Evolutionary conservation across 1,140 invertebrate species (phyloP).

Genomic region (Leptopilina boulardi): DNA sequence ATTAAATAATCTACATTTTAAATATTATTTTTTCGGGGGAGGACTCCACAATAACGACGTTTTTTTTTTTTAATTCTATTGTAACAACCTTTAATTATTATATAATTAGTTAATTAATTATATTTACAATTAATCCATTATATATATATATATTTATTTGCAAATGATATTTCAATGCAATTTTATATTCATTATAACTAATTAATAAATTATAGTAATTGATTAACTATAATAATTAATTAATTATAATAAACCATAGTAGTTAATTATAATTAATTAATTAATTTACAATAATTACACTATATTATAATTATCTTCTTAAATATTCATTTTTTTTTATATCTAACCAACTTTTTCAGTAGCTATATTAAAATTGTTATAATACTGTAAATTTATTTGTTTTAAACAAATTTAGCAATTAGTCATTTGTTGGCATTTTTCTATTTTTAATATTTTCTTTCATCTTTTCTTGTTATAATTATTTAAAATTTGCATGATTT

Average conservation of each 20-base stretch:
- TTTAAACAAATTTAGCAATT: conserved; percentile 3
- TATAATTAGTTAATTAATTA: not conserved
- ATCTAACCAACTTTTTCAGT: conserved; percentile 12
- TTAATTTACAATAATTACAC: not conserved
- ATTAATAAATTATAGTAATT: too few relatives aligned
- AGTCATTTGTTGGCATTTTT: not conserved
- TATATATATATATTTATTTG: not conserved
- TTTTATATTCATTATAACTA: too few relatives aligned
- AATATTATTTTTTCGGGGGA: not conserved
- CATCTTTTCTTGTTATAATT: not conserved
- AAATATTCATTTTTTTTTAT: not conserved
- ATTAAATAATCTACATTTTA: not conserved
- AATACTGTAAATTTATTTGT: conserved; percentile 3
- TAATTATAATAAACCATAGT: too few relatives aligned
- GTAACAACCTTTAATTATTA: not conserved
- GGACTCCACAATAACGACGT: not conserved
- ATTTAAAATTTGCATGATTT: not conserved
- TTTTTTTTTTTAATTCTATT: not conserved
- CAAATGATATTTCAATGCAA: too few relatives aligned
- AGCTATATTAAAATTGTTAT: not conserved
- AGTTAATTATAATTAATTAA: too few relatives aligned
- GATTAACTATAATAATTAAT: too few relatives aligned
- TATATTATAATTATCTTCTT: not conserved
- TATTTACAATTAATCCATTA: not conserved
- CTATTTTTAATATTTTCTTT: not conserved